Evolutionary conservation across 2,113 vertebrate genomes (phyloP).

Genomic region (Grantiella picta): DNA sequence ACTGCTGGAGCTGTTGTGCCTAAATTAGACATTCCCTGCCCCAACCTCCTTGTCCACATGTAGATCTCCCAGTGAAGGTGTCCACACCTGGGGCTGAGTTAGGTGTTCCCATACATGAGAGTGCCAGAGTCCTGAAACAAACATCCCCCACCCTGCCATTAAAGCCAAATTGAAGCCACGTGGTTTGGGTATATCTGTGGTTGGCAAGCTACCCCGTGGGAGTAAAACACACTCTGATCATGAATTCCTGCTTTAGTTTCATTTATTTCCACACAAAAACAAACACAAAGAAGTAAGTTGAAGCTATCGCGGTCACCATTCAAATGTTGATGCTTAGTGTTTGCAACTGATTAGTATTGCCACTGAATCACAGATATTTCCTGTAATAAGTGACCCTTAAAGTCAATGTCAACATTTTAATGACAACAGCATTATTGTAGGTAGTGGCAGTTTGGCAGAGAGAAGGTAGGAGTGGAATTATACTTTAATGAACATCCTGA

Average conservation of each 20-base stretch:
- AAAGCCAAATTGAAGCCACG: background rate
- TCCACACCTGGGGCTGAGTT: background rate
- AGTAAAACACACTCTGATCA: background rate
- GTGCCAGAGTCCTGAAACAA: background rate
- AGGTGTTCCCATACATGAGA: background rate
- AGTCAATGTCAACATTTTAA: conserved; percentile 53
- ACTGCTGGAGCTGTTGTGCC: background rate
- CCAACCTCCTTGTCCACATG: background rate
- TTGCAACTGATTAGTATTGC: conserved; percentile 32
- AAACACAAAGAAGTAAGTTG: conserved; percentile 4
- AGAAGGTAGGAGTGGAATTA: background rate
- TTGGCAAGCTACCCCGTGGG: background rate
- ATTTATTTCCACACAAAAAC: conserved; percentile 22
- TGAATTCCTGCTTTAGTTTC: conserved; percentile 26
- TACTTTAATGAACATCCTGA: conserved; percentile 40
- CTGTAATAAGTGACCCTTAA: conserved; percentile 54
- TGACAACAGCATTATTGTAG: conserved; percentile 2
- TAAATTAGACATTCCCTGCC: background rate
- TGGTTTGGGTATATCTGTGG: background rate
- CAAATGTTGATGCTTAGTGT: conserved; percentile 49
- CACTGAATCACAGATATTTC: conserved; percentile 41
- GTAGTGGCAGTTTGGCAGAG: conserved; percentile 13
- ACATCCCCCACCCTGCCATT: background rate
- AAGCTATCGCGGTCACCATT: background rate
- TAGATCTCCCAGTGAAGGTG: background rate